Conservation (phyloP, 2,888 invertebrate species). For the Incurvaria masculella region DNA sequence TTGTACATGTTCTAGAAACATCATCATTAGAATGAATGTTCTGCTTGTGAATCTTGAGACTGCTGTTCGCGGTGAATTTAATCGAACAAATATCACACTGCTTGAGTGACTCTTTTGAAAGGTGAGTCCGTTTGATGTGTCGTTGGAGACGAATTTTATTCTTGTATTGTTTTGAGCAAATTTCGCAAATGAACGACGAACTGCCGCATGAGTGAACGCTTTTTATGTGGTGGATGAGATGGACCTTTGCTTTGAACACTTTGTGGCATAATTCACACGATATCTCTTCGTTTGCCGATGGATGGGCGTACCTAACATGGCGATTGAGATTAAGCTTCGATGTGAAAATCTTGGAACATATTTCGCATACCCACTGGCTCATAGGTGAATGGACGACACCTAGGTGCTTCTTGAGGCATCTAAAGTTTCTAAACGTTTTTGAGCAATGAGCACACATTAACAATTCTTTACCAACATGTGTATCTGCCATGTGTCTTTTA, state of each 20-base stretch:
- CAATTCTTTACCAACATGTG: background rate
- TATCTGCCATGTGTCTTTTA: background rate
- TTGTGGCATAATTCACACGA: background rate
- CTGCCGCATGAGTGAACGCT: background rate
- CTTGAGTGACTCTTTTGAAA: background rate
- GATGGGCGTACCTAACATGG: background rate
- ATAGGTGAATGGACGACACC: background rate
- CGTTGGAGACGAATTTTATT: background rate
- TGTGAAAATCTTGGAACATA: background rate
- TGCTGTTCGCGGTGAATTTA: background rate
- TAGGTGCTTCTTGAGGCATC: background rate
- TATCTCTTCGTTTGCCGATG: background rate
- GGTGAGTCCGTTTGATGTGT: background rate
- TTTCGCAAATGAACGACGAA: background rate
- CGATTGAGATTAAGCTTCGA: background rate
- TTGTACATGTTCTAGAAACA: background rate
- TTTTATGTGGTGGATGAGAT: background rate
- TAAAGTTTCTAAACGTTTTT: background rate
- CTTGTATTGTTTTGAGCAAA: background rate
- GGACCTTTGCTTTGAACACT: background rate
- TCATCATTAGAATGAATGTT: background rate
- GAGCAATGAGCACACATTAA: background rate
- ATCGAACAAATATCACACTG: background rate
- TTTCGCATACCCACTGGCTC: background rate
- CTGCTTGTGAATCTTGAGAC: background rate